A percentile compares a stretch with the other conserved stretches of the same genome.
These are phyloP conservation scores for Papilio protenor DNA, from an alignment of 2,888 invertebrate genomes.

Conservation along the genomic window DNA sequence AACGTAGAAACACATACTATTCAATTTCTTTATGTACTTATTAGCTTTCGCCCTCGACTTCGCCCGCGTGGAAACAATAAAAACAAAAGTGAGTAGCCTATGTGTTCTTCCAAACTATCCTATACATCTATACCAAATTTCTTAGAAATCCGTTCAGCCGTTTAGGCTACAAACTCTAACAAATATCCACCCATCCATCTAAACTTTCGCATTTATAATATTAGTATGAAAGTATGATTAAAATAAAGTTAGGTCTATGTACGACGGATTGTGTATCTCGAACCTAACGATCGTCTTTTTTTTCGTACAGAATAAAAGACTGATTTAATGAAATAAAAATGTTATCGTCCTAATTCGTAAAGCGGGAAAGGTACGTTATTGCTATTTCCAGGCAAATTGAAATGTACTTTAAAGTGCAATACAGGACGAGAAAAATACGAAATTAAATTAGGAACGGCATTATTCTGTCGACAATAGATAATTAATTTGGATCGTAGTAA, in stretches of 20 bases:
- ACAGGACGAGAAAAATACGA: not conserved
- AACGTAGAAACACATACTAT: too few species aligned
- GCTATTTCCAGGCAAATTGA: not conserved
- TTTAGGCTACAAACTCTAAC: too few species aligned
- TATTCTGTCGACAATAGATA: conserved; percentile 12
- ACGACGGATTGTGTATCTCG: not conserved
- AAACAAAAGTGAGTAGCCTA: too few species aligned
- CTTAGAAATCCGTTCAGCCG: too few species aligned
- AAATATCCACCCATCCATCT: too few species aligned
- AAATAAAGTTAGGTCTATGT: not conserved
- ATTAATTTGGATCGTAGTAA: conserved; percentile 19
- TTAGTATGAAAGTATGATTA: too few species aligned
- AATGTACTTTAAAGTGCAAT: not conserved
- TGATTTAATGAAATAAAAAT: not conserved
- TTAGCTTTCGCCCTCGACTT: too few species aligned
- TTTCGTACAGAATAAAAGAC: not conserved
- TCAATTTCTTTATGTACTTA: not conserved
- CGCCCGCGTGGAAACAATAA: too few species aligned
- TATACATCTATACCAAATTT: too few species aligned
- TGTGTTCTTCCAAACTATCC: too few species aligned
- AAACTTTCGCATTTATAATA: too few species aligned
- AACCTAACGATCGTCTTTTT: not conserved
- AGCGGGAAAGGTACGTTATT: too few species aligned
- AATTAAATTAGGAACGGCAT: not conserved
- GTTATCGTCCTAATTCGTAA: not conserved